phyloP scores from a whole-genome alignment of 2,113 vertebrate genomes.

The Phasianus colchicus region DNA sequence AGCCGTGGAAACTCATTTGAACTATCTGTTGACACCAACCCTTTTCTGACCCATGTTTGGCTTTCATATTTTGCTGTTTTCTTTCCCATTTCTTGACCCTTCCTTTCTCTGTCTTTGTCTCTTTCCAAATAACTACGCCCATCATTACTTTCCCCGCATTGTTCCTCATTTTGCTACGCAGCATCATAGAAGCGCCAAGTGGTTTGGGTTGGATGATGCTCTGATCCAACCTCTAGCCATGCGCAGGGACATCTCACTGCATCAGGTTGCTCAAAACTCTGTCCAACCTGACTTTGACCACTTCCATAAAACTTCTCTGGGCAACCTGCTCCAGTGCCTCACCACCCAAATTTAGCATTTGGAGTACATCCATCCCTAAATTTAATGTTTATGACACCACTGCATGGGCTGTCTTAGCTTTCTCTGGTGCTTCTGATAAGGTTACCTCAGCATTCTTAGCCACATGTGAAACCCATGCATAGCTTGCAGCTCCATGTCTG shows the following conservation, averaged over 20 bases:
- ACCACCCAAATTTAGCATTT: not conserved
- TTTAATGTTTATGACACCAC: not conserved
- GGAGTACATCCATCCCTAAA: not conserved
- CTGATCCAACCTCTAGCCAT: not conserved
- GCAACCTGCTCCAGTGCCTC: not conserved
- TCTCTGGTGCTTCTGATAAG: accelerated
- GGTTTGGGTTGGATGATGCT: not conserved
- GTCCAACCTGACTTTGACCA: not conserved
- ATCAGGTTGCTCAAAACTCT: not conserved
- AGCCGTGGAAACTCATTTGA: not conserved
- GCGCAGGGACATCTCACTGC: not conserved
- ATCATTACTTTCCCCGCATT: accelerated
- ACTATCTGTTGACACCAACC: not conserved
- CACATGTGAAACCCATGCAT: not conserved
- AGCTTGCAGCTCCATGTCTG: accelerated
- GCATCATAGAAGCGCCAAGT: not conserved
- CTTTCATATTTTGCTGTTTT: not conserved
- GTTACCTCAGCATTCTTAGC: accelerated
- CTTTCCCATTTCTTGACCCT: not conserved
- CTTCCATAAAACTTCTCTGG: not conserved
- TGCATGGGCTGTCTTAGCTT: not conserved
- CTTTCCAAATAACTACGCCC: not conserved
- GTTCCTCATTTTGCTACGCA: not conserved
- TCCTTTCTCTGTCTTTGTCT: not conserved
- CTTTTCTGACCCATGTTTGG: not conserved